phyloP scores from a whole-genome alignment of 2,113 vertebrate species.

The Triplophysa tibetana region DNA sequence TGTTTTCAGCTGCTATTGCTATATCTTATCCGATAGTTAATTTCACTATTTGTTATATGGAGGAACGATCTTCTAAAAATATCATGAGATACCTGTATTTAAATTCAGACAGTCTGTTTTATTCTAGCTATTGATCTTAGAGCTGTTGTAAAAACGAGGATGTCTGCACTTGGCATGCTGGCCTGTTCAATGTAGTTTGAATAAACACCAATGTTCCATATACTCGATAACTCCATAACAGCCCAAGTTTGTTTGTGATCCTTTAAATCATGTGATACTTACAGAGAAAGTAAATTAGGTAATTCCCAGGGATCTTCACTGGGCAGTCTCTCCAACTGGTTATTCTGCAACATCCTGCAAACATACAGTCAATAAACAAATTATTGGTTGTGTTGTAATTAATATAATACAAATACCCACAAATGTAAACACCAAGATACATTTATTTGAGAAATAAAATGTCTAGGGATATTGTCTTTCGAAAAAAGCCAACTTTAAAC shows the following conservation, averaged over 20 bases:
- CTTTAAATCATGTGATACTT: slow-evolving; percentile 66
- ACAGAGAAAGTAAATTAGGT: slow-evolving; percentile 92
- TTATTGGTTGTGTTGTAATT: background rate
- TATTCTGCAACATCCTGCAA: slow-evolving; percentile 94
- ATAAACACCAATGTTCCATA: slow-evolving; percentile 14
- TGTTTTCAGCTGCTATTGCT: no score
- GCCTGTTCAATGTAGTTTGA: slow-evolving; percentile 2
- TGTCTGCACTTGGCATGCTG: background rate
- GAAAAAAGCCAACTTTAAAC: no score
- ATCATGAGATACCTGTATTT: background rate
- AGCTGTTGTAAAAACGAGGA: slow-evolving; percentile 1
- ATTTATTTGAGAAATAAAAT: no score
- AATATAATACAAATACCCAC: background rate
- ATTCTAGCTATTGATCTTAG: background rate
- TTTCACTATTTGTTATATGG: background rate
- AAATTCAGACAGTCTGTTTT: background rate
- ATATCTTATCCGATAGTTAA: background rate
- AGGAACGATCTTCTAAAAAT: background rate
- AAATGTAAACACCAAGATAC: background rate
- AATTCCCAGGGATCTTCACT: slow-evolving; percentile 88
- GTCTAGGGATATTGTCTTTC: no score
- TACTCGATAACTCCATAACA: slow-evolving; percentile 10
- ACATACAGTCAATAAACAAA: slow-evolving; percentile 5
- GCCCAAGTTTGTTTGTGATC: slow-evolving; percentile 21
- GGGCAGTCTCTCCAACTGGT: slow-evolving; percentile 85